Base-by-base conservation (phyloP, 2,888 invertebrate species). In the Drosophila limbata region DNA sequence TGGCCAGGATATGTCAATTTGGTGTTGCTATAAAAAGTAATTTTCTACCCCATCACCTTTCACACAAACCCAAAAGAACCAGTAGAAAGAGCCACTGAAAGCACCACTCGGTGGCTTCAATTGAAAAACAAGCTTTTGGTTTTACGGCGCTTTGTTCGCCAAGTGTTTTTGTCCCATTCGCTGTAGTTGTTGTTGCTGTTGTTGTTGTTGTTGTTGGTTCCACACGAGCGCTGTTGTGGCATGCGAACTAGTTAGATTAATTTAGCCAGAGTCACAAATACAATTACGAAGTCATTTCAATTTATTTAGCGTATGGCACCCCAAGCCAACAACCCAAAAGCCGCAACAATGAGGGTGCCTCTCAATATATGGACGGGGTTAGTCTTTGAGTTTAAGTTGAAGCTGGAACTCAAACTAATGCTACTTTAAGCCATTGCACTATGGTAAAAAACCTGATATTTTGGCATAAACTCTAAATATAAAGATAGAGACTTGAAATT, bases 281-380 rank as follows among this genome's bases (percentile, higher is more conserved):
- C 89, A 86, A 86, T 86, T 86, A 86, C 86, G 74, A 77, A 81
- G 79, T 89, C 86, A 87, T 85, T 85, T 85, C 85, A 88, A 88
- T 90, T 85, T 90, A 90, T 85, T 85, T 71, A 80, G 78, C 81
- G 75, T 66, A 69, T 69, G 71, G 63, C 78, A 56, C 45, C 35
- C 35, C 56, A 44, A 56, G 44, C 45, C 56, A 48, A 56, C 35
- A 73, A 81, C 45, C 56, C 44, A 56, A 37, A 73, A 81, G 75
- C 67, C 78, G 44, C 62, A 61, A 69, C 48, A 44, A 37, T 25
- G 42, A 71, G 70, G 57, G 56, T 70, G 53, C 39, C 33, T n/a
- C 33, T 9, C 28, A 28, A 28, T 2, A 28, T 8, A 40, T 28
- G 3, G 42, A 17, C 37, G 47, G 39, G 39, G 25, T 17, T 45